Evolutionary conservation across 2,888 invertebrate genomes (phyloP).

Genomic region (Conistra vaccinii): DNA sequence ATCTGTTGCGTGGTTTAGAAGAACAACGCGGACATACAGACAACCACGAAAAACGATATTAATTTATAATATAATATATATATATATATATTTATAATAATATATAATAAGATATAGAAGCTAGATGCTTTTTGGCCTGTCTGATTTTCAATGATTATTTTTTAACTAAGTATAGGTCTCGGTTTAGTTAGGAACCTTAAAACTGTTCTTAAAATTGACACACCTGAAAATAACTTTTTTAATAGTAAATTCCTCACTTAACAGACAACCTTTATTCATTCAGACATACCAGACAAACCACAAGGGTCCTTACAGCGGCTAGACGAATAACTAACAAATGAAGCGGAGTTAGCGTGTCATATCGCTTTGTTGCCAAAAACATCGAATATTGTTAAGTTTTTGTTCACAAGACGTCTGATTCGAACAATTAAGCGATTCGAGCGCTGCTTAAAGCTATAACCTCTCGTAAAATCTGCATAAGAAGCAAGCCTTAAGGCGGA

Average conservation of each 20-base stretch:
- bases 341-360: conserved; percentile 59
- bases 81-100: no score
- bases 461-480: conserved; percentile 87
- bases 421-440: conserved; percentile 83
- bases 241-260: conserved; percentile 22
- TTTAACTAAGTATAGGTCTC: no score
- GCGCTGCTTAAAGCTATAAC: conserved; percentile 79
- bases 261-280: conserved; percentile 14
- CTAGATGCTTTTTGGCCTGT: no score
- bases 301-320: conserved; percentile 49
- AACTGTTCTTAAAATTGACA: no score
- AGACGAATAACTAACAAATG: conserved; percentile 63
- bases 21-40: no score
- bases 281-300: conserved; percentile 35
- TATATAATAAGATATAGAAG: no score
- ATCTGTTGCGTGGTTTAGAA: no score
- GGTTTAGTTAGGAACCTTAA: no score
- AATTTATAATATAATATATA: no score
- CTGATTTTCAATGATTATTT: no score
- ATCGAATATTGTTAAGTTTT: conserved; percentile 72
- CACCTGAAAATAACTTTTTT: not conserved
- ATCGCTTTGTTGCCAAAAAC: conserved; percentile 71
- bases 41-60: no score
- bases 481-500: conserved; percentile 79
- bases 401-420: conserved; percentile 77